Conservation (phyloP, 92 coral and sea anemone genomes). For the Zoanthus sociatus region DNA sequence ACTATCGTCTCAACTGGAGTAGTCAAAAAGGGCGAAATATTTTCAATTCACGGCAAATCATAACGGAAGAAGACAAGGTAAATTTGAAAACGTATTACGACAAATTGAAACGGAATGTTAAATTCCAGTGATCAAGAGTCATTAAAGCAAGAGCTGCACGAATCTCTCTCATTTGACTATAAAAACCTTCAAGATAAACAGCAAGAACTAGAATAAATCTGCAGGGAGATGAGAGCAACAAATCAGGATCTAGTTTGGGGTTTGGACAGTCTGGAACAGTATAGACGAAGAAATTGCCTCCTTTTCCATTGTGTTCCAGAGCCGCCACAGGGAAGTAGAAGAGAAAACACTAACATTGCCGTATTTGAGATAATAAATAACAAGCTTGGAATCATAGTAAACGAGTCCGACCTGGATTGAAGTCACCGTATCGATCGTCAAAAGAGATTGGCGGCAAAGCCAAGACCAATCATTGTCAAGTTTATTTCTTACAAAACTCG, state of each 20-base stretch:
- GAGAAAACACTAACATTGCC: constrained; percentile 7
- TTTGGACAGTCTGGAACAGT: neutral
- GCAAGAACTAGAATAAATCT: constrained; percentile 17
- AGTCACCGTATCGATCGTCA: neutral
- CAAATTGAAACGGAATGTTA: too few relatives aligned
- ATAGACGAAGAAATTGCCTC: constrained; percentile 9
- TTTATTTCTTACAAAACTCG: neutral
- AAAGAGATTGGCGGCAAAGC: neutral
- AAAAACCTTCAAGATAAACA: constrained; percentile 13
- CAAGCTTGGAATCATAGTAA: constrained; percentile 5
- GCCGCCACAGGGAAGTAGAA: neutral
- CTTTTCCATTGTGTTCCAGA: constrained; percentile 2
- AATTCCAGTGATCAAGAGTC: too few relatives aligned
- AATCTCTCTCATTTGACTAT: neutral
- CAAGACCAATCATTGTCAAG: neutral
- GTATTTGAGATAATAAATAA: constrained; percentile 12
- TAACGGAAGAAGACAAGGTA: too few relatives aligned
- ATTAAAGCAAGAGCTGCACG: too few relatives aligned
- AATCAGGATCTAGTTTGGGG: neutral
- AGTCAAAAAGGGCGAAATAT: too few relatives aligned
- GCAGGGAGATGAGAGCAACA: neutral
- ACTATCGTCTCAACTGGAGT: too few relatives aligned
- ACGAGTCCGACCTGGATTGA: constrained; percentile 9
- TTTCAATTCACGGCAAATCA: too few relatives aligned
- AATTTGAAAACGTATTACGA: too few relatives aligned